Conservation (phyloP, 30 jellyfish, hydroid and myxozoan species). For the Pelagia noctiluca region DNA sequence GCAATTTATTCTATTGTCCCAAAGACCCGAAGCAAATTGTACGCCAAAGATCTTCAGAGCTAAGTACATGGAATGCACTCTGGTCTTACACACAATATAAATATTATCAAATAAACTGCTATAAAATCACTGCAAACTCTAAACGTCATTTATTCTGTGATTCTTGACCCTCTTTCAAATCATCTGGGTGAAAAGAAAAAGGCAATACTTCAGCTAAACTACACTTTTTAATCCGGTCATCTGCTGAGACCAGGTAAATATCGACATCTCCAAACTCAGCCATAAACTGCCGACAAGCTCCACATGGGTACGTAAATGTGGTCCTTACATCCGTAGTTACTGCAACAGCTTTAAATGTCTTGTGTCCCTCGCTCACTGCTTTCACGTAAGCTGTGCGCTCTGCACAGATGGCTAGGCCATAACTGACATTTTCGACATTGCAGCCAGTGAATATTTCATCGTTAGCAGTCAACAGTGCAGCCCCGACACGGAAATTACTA, state of each 20-base stretch:
- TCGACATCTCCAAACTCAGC: constrained; percentile 92
- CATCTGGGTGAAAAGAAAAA: constrained; percentile 53
- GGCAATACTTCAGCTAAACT: constrained; percentile 65
- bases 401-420: constrained; percentile 98
- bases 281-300: constrained; percentile 98
- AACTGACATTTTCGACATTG: constrained; percentile 95
- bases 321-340: constrained; percentile 85
- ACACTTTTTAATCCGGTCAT: constrained; percentile 24
- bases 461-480: constrained; percentile 71
- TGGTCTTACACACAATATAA: no score
- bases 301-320: constrained; percentile 85
- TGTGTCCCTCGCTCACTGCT: constrained; percentile 97
- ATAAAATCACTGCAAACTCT: no score
- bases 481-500: constrained; percentile 93
- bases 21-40: no score
- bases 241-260: constrained; percentile 56
- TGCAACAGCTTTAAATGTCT: constrained; percentile 83
- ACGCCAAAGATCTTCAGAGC: no score
- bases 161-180: constrained; percentile 71
- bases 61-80: no score
- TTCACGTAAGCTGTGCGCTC: constrained; percentile 94
- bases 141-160: background rate
- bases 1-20: no score
- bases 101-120: no score
- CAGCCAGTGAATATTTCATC: constrained; percentile 86